A percentile compares a stretch with the other conserved stretches of the same genome.
These are phyloP conservation scores for Peromyscus melanophrys DNA, from an alignment of 2,797 vertebrate species.

Conservation along the genomic window DNA sequence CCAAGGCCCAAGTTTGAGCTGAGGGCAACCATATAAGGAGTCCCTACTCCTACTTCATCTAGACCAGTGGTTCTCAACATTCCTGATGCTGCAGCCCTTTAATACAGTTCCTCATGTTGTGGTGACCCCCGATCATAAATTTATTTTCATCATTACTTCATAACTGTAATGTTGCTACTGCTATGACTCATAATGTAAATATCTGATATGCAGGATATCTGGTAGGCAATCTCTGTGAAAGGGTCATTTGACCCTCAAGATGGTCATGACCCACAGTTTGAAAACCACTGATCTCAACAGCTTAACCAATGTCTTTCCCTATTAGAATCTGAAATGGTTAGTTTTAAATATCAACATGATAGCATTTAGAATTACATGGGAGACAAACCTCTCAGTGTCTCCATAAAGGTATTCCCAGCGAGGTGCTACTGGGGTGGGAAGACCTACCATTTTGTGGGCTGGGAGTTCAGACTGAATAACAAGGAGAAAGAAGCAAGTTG, in stretches of 20 bases:
- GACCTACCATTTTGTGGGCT: neutral
- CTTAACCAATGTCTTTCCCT: neutral
- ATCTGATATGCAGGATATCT: neutral
- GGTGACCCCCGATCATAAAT: neutral
- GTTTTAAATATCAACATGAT: neutral
- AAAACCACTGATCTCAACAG: neutral
- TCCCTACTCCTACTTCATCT: neutral
- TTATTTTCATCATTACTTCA: neutral
- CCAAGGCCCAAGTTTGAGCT: neutral
- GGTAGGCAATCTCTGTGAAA: neutral
- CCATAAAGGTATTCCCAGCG: neutral
- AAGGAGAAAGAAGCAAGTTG: neutral
- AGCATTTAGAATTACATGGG: neutral
- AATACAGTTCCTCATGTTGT: neutral
- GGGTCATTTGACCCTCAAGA: neutral
- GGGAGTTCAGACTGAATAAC: neutral
- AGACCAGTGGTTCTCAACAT: neutral
- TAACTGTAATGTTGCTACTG: neutral
- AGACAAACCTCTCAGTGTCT: neutral
- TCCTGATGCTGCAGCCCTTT: neutral
- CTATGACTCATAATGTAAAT: neutral
- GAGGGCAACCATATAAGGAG: neutral
- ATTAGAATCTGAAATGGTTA: neutral
- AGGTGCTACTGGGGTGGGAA: neutral
- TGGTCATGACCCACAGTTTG: neutral